phyloP scores from a whole-genome alignment of 1,140 invertebrate species.

The Orius laevigatus region DNA sequence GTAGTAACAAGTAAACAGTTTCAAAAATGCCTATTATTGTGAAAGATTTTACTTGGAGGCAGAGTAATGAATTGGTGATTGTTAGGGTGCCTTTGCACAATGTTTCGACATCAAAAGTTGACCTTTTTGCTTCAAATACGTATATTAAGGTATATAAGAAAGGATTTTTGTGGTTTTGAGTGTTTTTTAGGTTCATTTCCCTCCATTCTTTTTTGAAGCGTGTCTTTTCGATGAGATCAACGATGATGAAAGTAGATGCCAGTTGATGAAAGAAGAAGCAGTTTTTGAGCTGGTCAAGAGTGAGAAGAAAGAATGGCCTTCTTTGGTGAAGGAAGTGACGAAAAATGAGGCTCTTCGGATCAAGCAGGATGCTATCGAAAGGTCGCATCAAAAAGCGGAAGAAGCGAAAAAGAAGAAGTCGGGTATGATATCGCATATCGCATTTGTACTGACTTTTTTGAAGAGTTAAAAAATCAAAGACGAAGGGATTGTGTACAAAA shows the following conservation, averaged over 20 bases:
- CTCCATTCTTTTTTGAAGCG: constrained; percentile 47
- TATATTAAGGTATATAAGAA: constrained; percentile 44
- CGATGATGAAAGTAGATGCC: constrained; percentile 37
- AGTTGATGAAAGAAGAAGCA: constrained; percentile 33
- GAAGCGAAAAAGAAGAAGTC: constrained; percentile 33
- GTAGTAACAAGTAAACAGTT: no score
- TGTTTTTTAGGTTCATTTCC: constrained; percentile 36
- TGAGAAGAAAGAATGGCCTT: constrained; percentile 35
- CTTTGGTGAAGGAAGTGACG: constrained; percentile 28
- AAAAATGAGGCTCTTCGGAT: constrained; percentile 37
- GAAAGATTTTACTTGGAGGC: constrained; percentile 50
- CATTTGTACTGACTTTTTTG: neutral
- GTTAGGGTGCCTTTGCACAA: constrained; percentile 38
- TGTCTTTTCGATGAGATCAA: constrained; percentile 39
- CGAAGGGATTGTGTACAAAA: constrained; percentile 38
- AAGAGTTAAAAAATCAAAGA: constrained; percentile 27
- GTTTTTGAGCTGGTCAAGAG: constrained; percentile 42
- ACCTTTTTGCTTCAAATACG: constrained; percentile 41
- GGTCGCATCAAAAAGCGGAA: constrained; percentile 33
- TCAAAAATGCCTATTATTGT: constrained; percentile 46
- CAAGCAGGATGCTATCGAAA: constrained; percentile 33
- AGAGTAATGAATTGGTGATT: constrained; percentile 35
- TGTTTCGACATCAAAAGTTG: constrained; percentile 33
- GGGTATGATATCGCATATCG: constrained; percentile 11
- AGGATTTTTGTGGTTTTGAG: no score